These are phyloP conservation scores for Nymphalis polychloros DNA, from an alignment of 2,888 invertebrate genomes.

Conservation along the genomic window DNA sequence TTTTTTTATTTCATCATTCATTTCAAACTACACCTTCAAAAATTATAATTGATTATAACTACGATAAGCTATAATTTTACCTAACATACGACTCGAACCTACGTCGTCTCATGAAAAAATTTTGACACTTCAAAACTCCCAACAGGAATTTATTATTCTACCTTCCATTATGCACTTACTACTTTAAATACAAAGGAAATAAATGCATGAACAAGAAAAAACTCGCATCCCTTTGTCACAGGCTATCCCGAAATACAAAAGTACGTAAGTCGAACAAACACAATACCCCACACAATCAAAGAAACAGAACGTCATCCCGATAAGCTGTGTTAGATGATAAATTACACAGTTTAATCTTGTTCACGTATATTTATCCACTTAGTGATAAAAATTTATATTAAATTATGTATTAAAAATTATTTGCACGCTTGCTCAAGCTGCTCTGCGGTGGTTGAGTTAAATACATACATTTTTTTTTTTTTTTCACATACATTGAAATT, in stretches of 20 bases:
- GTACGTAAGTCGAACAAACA: constrained; percentile 4
- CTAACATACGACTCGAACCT: constrained; percentile 69
- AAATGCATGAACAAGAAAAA: constrained; percentile 35
- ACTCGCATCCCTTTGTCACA: background rate
- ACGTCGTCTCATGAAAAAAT: constrained; percentile 64
- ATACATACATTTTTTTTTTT: constrained; percentile 15
- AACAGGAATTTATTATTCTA: constrained; percentile 64
- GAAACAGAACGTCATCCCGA: background rate
- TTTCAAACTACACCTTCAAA: constrained; percentile 80
- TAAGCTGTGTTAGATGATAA: constrained; percentile 11
- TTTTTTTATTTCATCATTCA: constrained; percentile 78
- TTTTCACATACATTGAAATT: constrained; percentile 67
- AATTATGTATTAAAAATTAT: constrained; percentile 62
- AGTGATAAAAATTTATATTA: constrained; percentile 59
- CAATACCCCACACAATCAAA: background rate
- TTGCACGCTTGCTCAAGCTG: constrained; percentile 77
- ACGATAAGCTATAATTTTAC: constrained; percentile 79
- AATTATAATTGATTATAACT: constrained; percentile 80
- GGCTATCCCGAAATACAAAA: background rate
- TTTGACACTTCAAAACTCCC: constrained; percentile 76
- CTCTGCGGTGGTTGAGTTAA: constrained; percentile 70
- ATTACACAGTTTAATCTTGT: constrained; percentile 46
- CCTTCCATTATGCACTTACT: constrained; percentile 68
- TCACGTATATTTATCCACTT: constrained; percentile 51
- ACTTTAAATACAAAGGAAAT: constrained; percentile 50